phyloP scores from a whole-genome alignment of 1,140 invertebrate genomes.

The Magallana gigas region DNA sequence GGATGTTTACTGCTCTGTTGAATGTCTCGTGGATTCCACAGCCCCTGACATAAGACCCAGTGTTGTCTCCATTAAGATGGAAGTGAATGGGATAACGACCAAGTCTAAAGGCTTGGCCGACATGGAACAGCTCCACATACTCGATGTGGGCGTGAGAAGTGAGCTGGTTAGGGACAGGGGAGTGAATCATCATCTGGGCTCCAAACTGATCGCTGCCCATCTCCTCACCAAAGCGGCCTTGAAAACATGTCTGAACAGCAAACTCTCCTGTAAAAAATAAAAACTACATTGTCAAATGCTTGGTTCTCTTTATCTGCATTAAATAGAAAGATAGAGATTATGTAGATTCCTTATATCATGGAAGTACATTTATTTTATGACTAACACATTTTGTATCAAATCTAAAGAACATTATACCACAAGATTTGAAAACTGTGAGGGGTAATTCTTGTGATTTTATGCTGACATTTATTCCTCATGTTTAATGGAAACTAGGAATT shows the following conservation, averaged over 20 bases:
- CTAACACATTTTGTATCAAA: too few relatives aligned
- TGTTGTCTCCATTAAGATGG: constrained; percentile 76
- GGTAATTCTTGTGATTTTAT: too few relatives aligned
- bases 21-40: constrained; percentile 75
- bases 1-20: constrained; percentile 78
- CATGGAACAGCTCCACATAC: constrained; percentile 71
- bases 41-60: constrained; percentile 74
- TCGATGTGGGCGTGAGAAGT: constrained; percentile 59
- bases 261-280: constrained; percentile 71
- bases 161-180: constrained; percentile 60
- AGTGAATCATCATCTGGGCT: constrained; percentile 72
- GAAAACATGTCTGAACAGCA: constrained; percentile 76
- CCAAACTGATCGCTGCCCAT: constrained; percentile 76
- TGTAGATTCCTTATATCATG: too few relatives aligned
- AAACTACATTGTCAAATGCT: background rate
- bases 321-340: too few relatives aligned
- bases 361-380: too few relatives aligned
- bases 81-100: constrained; percentile 79
- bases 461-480: too few relatives aligned
- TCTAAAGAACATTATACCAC: too few relatives aligned
- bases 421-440: too few relatives aligned
- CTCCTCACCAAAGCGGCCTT: constrained; percentile 78
- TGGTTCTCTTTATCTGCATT: background rate
- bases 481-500: too few relatives aligned
- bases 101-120: constrained; percentile 77